phyloP scores from a whole-genome alignment of 2,797 vertebrate species.

The Danio kyathit region DNA sequence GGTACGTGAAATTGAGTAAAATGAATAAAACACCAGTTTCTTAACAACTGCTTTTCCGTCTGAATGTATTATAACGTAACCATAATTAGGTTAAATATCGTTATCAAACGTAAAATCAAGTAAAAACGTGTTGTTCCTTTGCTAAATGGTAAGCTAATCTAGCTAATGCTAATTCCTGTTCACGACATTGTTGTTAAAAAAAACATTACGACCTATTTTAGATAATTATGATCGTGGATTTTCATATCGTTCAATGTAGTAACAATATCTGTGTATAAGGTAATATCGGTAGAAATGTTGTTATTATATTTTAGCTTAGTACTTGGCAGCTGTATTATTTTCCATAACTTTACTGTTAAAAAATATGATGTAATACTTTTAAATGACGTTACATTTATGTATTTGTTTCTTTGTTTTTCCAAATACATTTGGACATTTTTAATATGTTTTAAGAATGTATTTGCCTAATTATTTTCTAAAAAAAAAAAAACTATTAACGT shows the following conservation, averaged over 20 bases:
- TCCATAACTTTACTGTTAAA: no score
- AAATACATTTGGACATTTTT: no score
- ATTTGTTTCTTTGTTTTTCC: no score
- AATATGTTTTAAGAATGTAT: no score
- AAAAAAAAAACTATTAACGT: no score
- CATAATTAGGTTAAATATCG: background rate
- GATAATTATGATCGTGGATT: background rate
- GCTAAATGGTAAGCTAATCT: background rate
- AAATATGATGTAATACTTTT: no score
- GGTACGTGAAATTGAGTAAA: constrained; percentile 28
- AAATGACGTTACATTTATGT: no score
- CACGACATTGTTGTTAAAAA: background rate
- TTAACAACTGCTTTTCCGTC: background rate
- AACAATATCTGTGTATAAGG: no score
- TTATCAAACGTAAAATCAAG: no score
- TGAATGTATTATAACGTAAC: background rate
- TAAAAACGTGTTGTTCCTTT: background rate
- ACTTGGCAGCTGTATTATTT: background rate
- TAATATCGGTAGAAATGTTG: no score
- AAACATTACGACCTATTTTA: background rate
- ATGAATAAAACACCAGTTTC: background rate
- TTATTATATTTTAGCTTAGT: background rate
- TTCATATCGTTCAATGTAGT: background rate
- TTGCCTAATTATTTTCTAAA: no score
- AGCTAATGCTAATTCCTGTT: background rate